These are phyloP conservation scores for Triplophysa siluroides DNA, from an alignment of 2,113 vertebrate genomes.

Conservation along the genomic window DNA sequence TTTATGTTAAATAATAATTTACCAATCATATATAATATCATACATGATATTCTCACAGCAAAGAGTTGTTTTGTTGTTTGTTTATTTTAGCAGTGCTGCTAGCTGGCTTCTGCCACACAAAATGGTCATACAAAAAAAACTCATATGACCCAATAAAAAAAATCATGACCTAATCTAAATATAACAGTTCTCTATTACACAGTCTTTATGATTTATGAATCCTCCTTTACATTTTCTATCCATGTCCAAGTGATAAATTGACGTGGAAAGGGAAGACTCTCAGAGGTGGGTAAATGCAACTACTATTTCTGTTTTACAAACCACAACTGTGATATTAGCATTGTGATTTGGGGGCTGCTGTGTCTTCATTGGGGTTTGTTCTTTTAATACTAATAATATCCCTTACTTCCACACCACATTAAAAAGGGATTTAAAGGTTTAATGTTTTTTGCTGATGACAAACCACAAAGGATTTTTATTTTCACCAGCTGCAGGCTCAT, in stretches of 20 bases:
- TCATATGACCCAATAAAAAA: conserved; percentile 11
- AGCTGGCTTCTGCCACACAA: too few relatives aligned
- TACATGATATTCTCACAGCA: too few relatives aligned
- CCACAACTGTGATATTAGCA: conserved; percentile 66
- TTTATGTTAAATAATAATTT: too few relatives aligned
- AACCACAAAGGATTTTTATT: conserved; percentile 48
- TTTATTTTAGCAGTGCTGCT: too few relatives aligned
- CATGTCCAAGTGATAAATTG: not conserved
- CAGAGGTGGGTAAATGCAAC: conserved; percentile 2
- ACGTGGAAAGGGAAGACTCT: not conserved
- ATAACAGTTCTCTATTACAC: conserved; percentile 3
- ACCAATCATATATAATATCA: too few relatives aligned
- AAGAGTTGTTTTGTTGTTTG: too few relatives aligned
- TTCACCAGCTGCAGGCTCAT: not conserved
- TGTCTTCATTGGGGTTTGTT: conserved; percentile 65
- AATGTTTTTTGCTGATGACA: conserved; percentile 61
- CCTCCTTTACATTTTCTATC: not conserved
- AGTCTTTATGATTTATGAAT: conserved; percentile 2
- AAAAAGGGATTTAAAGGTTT: conserved; percentile 57
- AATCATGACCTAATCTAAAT: not conserved
- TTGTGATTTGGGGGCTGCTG: conserved; percentile 63
- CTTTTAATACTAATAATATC: conserved; percentile 69
- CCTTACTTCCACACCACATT: conserved; percentile 57
- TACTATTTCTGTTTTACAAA: conserved; percentile 70
- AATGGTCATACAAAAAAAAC: not conserved